Percentiles rank a stretch among this genome's conserved stretches.
These are phyloP conservation scores for Nibea albiflora DNA, from an alignment of 2,113 vertebrate genomes.

Conservation along the genomic window DNA sequence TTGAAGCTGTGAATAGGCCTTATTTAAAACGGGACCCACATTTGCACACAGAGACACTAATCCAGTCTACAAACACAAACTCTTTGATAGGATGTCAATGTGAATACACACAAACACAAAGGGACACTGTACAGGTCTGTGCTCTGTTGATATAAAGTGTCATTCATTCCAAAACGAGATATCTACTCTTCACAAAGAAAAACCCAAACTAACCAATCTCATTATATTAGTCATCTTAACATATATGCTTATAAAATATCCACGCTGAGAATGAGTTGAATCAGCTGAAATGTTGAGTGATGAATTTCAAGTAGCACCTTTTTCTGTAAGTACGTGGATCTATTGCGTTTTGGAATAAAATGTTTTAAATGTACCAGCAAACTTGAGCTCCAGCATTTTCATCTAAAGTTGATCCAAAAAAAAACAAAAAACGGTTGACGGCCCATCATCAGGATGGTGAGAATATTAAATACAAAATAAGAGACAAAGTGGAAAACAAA, in stretches of 20 bases:
- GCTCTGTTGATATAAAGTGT: slow-evolving; percentile 58
- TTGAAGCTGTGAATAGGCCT: slow-evolving; percentile 83
- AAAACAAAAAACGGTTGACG: slow-evolving; percentile 48
- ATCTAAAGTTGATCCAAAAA: slow-evolving; percentile 61
- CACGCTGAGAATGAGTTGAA: slow-evolving; percentile 41
- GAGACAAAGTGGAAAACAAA: slow-evolving; percentile 56
- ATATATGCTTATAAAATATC: slow-evolving; percentile 45
- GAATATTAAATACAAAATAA: slow-evolving; percentile 70
- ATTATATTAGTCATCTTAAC: slow-evolving; percentile 46
- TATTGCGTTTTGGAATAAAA: slow-evolving; percentile 77
- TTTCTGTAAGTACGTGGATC: slow-evolving; percentile 56
- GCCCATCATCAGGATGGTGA: slow-evolving; percentile 49
- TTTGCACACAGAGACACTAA: slow-evolving; percentile 65
- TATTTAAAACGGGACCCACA: slow-evolving; percentile 66
- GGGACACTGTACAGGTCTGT: slow-evolving; percentile 73
- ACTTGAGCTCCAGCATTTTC: slow-evolving; percentile 73
- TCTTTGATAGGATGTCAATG: slow-evolving; percentile 54
- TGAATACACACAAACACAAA: slow-evolving; percentile 61
- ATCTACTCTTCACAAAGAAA: slow-evolving; percentile 44
- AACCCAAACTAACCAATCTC: slow-evolving; percentile 43
- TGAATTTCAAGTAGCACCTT: slow-evolving; percentile 70
- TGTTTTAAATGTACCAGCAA: slow-evolving; percentile 66
- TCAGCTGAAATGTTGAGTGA: slow-evolving; percentile 43
- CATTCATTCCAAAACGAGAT: slow-evolving; percentile 74
- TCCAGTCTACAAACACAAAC: slow-evolving; percentile 73